Evolutionary conservation across 2,113 vertebrate genomes (phyloP), one percentile per base, ranked within the genome.

Genomic region (Polyodon spathula): DNA sequence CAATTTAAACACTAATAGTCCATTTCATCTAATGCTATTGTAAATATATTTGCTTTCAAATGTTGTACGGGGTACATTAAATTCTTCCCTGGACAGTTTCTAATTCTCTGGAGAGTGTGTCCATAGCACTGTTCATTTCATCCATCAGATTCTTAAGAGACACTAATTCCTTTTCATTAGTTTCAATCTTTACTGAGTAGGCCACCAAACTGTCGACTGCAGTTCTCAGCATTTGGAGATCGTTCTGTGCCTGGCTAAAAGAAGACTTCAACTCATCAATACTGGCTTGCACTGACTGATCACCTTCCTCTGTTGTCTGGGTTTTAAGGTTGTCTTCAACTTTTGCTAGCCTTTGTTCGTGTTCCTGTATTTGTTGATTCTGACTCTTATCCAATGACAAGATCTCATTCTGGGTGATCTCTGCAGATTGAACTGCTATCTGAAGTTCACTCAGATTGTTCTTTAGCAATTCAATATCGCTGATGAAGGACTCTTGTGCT

Each of bases 181-280:
- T 83, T 66, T 96, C 92, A 2, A 95, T 83, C 77, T 89, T 92
- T 59, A 84, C 87, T 0, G 90, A 88, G 75, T 93, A 89, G 0
- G 76, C 68, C 0, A 90, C 84, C 72, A 92, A 67, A 56, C 78
- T 87, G 60, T 83, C 85, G 54, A 93, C 85, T 1, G 85, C 76
- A 68, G 74, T 84, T 65, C 79, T 87, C 56, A 95, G 77, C 74
- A 81, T 83, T 75, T 90, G 84, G 76, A 95, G 76, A 78, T 93
- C 89, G 0, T 82, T 81, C 3, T 88, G 79, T 4, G 83, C 77
- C 37, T 87, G 76, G 66, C 76, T 77, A 60, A 91, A 71, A 6
- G 83, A 86, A 67, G 84, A 76, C 40, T 73, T 81, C 54, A 91
- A 67, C 65, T 72, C 80, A 71, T 85, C 82, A 2, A 85, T 66